phyloP scores from a whole-genome alignment of 2,113 vertebrate species.

The Gobius niger region DNA sequence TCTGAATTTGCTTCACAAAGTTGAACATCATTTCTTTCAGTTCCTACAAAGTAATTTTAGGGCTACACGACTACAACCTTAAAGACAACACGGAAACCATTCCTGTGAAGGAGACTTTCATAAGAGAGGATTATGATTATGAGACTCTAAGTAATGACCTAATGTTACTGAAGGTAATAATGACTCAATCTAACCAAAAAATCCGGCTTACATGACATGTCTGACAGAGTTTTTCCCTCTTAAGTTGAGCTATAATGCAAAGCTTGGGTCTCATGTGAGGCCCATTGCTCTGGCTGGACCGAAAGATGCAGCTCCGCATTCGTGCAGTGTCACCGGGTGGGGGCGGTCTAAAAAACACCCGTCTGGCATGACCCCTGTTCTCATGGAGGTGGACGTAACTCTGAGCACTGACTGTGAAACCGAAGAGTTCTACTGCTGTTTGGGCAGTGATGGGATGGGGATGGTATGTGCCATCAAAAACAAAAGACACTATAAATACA shows the following conservation, averaged over 20 bases:
- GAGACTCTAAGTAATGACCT: constrained; percentile 12
- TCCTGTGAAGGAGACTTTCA: not conserved
- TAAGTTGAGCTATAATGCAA: constrained; percentile 73
- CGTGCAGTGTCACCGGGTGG: constrained; percentile 79
- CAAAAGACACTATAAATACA: too few species aligned
- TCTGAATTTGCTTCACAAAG: not conserved
- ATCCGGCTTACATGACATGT: too few species aligned
- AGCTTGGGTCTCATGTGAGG: constrained; percentile 50
- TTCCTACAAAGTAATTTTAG: not conserved
- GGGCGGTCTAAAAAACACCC: constrained; percentile 24
- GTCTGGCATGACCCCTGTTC: rapidly evolving
- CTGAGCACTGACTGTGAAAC: constrained; percentile 65
- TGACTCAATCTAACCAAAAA: too few species aligned
- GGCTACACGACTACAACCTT: not conserved
- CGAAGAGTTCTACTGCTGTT: constrained; percentile 65
- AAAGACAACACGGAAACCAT: rapidly evolving
- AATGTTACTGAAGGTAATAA: constrained; percentile 60
- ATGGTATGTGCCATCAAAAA: constrained; percentile 4
- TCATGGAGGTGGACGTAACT: constrained; percentile 68
- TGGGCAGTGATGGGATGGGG: constrained; percentile 67
- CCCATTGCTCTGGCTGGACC: constrained; percentile 27
- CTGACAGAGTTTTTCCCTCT: not conserved
- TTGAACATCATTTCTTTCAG: constrained; percentile 16
- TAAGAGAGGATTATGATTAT: constrained; percentile 14
- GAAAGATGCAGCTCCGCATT: constrained; percentile 10